phyloP scores from a whole-genome alignment of 2,113 vertebrate species.

The Mola mola region DNA sequence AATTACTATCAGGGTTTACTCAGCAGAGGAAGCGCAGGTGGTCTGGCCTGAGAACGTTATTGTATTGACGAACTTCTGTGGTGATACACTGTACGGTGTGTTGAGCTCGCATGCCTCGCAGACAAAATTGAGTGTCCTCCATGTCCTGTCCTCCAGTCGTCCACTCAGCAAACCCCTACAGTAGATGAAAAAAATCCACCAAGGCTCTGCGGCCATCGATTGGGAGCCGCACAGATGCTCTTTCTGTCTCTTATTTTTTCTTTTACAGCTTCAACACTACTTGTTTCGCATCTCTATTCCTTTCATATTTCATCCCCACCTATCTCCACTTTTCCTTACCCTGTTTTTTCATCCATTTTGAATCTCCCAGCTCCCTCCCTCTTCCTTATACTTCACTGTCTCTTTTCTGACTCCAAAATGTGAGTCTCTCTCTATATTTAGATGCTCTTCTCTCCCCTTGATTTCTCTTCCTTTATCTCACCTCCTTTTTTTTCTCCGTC shows the following conservation, averaged over 20 bases:
- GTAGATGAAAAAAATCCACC: constrained; percentile 31
- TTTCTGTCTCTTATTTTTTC: constrained; percentile 2
- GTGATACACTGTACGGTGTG: constrained; percentile 28
- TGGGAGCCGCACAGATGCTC: background rate
- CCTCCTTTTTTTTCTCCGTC: constrained; percentile 50
- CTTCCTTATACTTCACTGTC: constrained; percentile 69
- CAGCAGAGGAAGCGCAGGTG: background rate
- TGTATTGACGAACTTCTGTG: constrained; percentile 42
- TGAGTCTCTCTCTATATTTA: constrained; percentile 76
- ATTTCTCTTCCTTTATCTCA: constrained; percentile 75
- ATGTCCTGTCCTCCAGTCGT: constrained; percentile 33
- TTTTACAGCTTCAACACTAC: constrained; percentile 17
- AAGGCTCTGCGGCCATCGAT: constrained; percentile 33
- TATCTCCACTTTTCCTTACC: constrained; percentile 18
- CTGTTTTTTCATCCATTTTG: constrained; percentile 18
- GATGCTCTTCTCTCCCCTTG: constrained; percentile 74
- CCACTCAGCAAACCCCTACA: constrained; percentile 25
- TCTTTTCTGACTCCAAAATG: constrained; percentile 73
- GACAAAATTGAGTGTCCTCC: constrained; percentile 34
- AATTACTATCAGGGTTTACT: constrained; percentile 27
- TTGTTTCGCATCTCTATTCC: constrained; percentile 19
- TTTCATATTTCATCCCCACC: constrained; percentile 38
- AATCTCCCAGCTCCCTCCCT: constrained; percentile 40
- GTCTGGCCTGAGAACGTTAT: constrained; percentile 7
- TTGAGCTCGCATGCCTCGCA: constrained; percentile 30